A percentile compares a stretch with the other conserved stretches of the same genome.
These are phyloP conservation scores for Penelope pileata DNA, from an alignment of 2,113 vertebrate species.

Conservation along the genomic window DNA sequence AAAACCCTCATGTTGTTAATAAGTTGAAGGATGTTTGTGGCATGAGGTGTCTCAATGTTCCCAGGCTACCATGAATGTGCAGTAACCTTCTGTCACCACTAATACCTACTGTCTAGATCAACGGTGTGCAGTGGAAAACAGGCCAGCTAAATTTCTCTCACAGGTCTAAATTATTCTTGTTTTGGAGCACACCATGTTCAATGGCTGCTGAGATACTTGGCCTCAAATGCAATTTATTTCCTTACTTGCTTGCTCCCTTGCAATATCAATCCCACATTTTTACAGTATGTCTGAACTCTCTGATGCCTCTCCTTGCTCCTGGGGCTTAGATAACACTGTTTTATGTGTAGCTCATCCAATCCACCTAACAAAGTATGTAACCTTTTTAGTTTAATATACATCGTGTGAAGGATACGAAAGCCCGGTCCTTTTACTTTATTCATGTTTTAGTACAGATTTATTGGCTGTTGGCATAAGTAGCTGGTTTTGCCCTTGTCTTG, in stretches of 20 bases:
- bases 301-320: background rate
- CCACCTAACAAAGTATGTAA: background rate
- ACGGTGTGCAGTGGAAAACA: background rate
- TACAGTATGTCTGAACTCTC: background rate
- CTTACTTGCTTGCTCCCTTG: background rate
- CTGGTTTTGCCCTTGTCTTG: background rate
- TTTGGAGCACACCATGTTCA: background rate
- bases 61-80: background rate
- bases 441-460: background rate
- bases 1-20: background rate
- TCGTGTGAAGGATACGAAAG: background rate
- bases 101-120: accelerated
- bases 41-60: background rate
- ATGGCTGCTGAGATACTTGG: background rate
- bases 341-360: background rate
- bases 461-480: background rate
- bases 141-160: background rate
- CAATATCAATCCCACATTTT: background rate
- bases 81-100: background rate
- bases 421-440: background rate
- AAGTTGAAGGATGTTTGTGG: background rate
- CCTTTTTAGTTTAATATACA: background rate
- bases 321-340: background rate
- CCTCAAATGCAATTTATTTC: background rate
- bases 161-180: background rate